Evolutionary conservation across 30 jellyfish, hydroid and myxozoan species (phyloP), one percentile per base, ranked within the genome.

Genomic region (Aurelia coerulea): DNA sequence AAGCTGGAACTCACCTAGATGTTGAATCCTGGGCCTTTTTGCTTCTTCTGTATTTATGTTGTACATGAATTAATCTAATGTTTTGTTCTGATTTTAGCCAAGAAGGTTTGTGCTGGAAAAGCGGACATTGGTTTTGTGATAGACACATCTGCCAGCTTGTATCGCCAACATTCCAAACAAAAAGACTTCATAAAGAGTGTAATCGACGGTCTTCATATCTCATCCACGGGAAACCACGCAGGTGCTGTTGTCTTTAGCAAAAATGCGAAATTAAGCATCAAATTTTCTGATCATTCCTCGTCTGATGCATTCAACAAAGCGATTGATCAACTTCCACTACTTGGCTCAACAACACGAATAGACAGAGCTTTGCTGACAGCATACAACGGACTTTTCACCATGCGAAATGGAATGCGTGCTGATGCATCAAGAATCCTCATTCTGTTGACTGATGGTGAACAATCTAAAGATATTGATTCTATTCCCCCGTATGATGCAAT

Each of bases 281-380:
- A 78, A 72, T 79, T 77, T 34, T n/a, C 67, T 9, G 87, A 78
- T 18, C 49, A 62, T 32, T 18, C 37, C 41, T 69, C 41, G n/a
- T 75, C 83, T 8, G 29, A 31, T 23, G 76, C 46, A 39, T 88
- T 88, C 76, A 66, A 29, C 14, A 73, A 68, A 59, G 78, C 91
- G 10, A 88, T 88, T 19, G 91, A 79, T 41, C 42, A 68, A 14
- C 33, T 88, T 60, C 79, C 89, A 4, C 53, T 39, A 16, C 42
- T 72, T n/a, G 83, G 37, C 23, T 78, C 64, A 29, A 76, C 87
- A 31, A 74, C 72, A 2, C 73, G 87, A 18, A 76, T 86, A 5
- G 95, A 86, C 80, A 76, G 68, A 59, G 95, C 89, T 11, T 29
- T 86, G 74, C 39, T 33, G 52, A 34, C 54, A 42, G 90, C 85